Evolutionary conservation across 2,113 vertebrate genomes (phyloP), one percentile per base, ranked within the genome.

Genomic region (Gymnarchus niloticus): DNA sequence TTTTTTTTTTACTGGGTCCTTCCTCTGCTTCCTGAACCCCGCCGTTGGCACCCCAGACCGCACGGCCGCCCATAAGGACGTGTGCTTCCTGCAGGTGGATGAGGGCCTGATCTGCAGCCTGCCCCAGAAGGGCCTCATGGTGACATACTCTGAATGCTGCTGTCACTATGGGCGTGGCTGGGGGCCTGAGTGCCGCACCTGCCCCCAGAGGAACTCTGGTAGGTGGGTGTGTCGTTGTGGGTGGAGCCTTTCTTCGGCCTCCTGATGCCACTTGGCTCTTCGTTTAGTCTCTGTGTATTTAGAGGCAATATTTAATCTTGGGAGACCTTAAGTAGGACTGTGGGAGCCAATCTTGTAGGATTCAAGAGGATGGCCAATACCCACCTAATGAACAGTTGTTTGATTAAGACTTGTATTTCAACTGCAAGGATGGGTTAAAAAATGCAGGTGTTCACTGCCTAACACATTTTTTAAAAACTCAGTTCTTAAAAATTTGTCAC

Each of bases 141-240:
- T 96, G 87, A 96, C 96, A n/a, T 97, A 96, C 83, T 95, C 96
- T 0, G 96, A 97, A 87, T 98, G 97, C 90, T 98, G 97, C 90
- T 98, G 97, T 85, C 95, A 97, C 88, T 95, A 94, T 1, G 97
- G 96, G 3, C 94, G 95, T 0, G 97, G 96, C 49, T 98, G 97
- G 96, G 96, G 97, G 0, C 94, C 95, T 0, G 96, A 96, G 85
- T 98, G 97, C 59, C 95, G 94, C 73, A 95, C 95, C 25, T 98
- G 97, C 88, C 96, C 96, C 0, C 91, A 92, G 0, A 94, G 95
- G 21, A 91, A 95, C 85, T 92, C 95, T 25, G 96, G 95, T 97
- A 89, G 85, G 86, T 6, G 56, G n/a, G 9, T n/a, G 9, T 1
- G 1, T 41, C 21, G 41, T 37, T 2, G 44, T 7, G 37, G 73